These are phyloP conservation scores for Eptesicus fuscus DNA, from an alignment of 2,113 vertebrate genomes.

Conservation along the genomic window DNA sequence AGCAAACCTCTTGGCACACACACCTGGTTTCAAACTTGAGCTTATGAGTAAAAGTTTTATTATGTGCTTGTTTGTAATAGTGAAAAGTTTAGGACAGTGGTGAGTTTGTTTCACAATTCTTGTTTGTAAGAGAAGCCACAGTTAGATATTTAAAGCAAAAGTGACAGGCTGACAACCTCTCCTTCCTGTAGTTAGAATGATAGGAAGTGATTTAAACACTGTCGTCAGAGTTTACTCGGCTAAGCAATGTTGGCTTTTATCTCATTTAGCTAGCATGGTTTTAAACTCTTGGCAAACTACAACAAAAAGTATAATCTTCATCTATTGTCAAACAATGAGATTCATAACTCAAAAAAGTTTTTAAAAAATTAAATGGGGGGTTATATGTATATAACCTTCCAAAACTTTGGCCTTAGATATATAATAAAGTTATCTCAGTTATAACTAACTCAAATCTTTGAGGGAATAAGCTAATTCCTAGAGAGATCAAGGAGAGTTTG, in stretches of 20 bases:
- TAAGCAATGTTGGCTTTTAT: not conserved
- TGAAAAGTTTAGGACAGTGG: conserved; percentile 5
- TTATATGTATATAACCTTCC: not conserved
- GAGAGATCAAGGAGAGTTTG: not conserved
- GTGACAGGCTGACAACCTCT: not conserved
- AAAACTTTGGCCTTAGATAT: not conserved
- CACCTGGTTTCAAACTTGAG: conserved; percentile 12
- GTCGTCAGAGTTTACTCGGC: not conserved
- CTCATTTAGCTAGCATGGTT: not conserved
- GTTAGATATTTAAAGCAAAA: conserved; percentile 36
- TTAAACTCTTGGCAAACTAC: conserved; percentile 27
- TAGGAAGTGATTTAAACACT: conserved; percentile 43
- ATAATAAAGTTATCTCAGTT: not conserved
- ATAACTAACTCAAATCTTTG: not conserved
- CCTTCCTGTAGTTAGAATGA: conserved; percentile 43
- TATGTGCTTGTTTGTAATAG: conserved; percentile 27
- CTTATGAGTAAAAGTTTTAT: not conserved
- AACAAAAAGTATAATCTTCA: not conserved
- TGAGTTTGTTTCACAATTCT: conserved; percentile 31
- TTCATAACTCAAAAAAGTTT: not conserved
- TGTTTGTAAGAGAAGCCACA: conserved; percentile 34
- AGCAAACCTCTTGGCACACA: not conserved
- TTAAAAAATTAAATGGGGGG: not conserved
- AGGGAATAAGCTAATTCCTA: not conserved
- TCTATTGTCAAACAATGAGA: not conserved